phyloP scores from a whole-genome alignment of 2,113 vertebrate species.

The Ailuropoda melanoleuca region DNA sequence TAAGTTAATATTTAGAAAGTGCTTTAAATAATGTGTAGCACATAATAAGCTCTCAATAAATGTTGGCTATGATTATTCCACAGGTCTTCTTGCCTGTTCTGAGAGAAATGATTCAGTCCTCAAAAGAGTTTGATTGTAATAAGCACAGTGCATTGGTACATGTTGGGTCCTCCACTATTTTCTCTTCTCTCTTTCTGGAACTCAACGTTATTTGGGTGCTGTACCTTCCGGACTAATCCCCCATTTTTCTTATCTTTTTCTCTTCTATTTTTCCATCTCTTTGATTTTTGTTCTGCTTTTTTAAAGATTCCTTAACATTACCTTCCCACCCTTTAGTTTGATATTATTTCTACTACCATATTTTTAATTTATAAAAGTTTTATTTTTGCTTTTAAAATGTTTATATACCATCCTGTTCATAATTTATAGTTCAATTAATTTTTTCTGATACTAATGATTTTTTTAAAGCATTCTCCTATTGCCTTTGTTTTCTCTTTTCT shows the following conservation, averaged over 20 bases:
- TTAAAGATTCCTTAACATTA: not conserved
- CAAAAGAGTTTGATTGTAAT: not conserved
- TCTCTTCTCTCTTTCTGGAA: not conserved
- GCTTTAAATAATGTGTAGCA: not conserved
- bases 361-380: constrained; percentile 9
- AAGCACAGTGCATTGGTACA: not conserved
- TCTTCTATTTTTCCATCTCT: not conserved
- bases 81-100: not conserved
- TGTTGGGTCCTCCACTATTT: not conserved
- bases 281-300: not conserved
- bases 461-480: not conserved
- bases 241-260: not conserved
- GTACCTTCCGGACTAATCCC: not conserved
- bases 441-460: not conserved
- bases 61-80: not conserved
- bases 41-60: not conserved
- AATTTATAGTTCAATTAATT: not conserved
- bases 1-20: not conserved
- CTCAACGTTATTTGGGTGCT: not conserved
- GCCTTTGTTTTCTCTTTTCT: not conserved
- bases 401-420: not conserved
- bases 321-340: not conserved
- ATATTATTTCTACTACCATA: not conserved
- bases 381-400: not conserved
- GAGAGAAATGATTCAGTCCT: not conserved